These are phyloP conservation scores for Columba livia DNA, from an alignment of 2,113 vertebrate species.

Conservation along the genomic window DNA sequence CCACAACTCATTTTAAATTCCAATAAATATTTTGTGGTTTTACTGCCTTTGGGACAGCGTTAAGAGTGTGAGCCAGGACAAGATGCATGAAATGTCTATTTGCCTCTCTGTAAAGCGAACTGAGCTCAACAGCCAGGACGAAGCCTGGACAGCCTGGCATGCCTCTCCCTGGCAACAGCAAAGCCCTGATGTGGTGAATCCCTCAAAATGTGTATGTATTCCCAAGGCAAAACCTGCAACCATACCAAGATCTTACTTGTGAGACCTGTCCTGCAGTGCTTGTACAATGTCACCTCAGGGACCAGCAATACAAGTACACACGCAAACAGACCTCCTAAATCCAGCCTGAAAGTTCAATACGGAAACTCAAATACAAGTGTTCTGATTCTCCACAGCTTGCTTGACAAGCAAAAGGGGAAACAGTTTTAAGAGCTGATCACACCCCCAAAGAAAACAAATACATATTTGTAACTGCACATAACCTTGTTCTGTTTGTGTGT, in stretches of 20 bases:
- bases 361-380: not conserved
- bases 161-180: not conserved
- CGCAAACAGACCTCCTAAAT: not conserved
- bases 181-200: not conserved
- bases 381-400: not conserved
- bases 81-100: not conserved
- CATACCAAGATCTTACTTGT: not conserved
- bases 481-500: not conserved
- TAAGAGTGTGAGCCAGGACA: not conserved
- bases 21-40: not conserved
- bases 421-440: not conserved
- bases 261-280: not conserved
- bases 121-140: not conserved
- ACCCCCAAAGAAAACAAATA: not conserved
- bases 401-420: not conserved
- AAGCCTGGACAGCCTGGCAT: not conserved
- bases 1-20: conserved; percentile 7
- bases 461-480: not conserved
- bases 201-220: not conserved
- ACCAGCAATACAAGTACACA: not conserved
- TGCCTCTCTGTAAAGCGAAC: not conserved
- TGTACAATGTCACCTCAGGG: not conserved
- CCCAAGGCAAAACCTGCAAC: not conserved
- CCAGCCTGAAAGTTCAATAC: not conserved
- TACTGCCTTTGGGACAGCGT: not conserved